Conservation (phyloP, 2,888 invertebrate genomes). For the Netelia virgata region DNA sequence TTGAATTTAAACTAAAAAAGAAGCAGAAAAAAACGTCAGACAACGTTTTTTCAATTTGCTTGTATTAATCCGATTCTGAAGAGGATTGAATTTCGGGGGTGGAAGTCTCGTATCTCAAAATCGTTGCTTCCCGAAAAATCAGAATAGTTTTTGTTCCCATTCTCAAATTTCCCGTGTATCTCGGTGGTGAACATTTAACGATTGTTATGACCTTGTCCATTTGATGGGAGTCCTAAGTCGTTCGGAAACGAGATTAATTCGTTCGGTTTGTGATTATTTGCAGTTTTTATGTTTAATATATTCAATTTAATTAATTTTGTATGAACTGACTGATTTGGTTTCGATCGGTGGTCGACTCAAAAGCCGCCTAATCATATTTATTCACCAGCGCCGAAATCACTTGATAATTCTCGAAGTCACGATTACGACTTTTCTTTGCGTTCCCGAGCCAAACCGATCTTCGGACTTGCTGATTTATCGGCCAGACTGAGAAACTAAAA, state of each 20-base stretch:
- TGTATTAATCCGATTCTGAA: slow-evolving; percentile 25
- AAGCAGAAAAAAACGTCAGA: background rate
- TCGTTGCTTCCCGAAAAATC: slow-evolving; percentile 76
- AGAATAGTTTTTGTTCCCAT: slow-evolving; percentile 80
- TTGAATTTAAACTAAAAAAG: slow-evolving; percentile 17
- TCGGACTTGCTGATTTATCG: slow-evolving; percentile 26
- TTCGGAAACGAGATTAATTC: slow-evolving; percentile 27
- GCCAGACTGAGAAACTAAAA: slow-evolving; percentile 57
- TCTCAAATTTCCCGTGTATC: slow-evolving; percentile 66
- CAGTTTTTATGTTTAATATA: slow-evolving; percentile 17
- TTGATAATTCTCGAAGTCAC: slow-evolving; percentile 46
- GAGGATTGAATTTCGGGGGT: slow-evolving; percentile 23
- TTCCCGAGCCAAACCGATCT: slow-evolving; percentile 16
- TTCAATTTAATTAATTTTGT: slow-evolving; percentile 1
- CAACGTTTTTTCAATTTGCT: background rate
- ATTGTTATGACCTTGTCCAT: slow-evolving; percentile 75
- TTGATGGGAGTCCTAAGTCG: slow-evolving; percentile 63
- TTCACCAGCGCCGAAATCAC: slow-evolving; percentile 47
- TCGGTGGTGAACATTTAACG: slow-evolving; percentile 76
- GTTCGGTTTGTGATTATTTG: slow-evolving; percentile 16
- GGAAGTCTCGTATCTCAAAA: slow-evolving; percentile 67
- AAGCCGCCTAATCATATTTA: slow-evolving; percentile 46
- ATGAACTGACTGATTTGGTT: slow-evolving; percentile 43
- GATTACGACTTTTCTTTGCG: slow-evolving; percentile 36
- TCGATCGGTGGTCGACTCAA: slow-evolving; percentile 30